Base-by-base conservation (phyloP, 1,140 invertebrate genomes). In the Drosophila gunungcola region DNA sequence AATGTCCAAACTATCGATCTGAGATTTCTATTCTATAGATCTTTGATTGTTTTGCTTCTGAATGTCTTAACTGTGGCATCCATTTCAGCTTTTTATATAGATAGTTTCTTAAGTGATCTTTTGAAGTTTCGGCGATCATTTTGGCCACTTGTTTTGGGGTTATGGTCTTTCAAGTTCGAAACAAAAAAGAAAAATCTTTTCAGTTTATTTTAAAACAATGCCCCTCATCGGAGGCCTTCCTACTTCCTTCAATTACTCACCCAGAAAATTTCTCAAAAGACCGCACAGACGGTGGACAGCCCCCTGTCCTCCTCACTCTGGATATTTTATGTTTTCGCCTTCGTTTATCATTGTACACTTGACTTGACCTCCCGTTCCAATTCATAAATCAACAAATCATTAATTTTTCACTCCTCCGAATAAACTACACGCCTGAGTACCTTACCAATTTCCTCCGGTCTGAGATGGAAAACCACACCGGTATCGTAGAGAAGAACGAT, bases 361-460 rank as follows among this genome's bases (percentile, higher is more conserved):
- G 88, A 91, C 88, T 86, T 83, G 79, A 88, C 80, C 82, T 76
- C 73, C 68, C 73, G 65, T 78, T 69, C 68, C 88, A 84, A 91
- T 91, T 91, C 89, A 91, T 91, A 91, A 91, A 91, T 91, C 88
- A 91, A 91, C 88, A 91, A 88, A 91, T 88, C 88, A 91, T 91
- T 91, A 91, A 91, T 91, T 89, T 79, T 89, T 78, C 73, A 89
- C 84, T 88, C 72, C 85, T 78, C 55, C 72, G 36, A 38, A 46
- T 27, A 62, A 58, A 38, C 53, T 42, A 38, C 56, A 83, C 56
- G 58, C 42, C 41, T 45, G 52, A 67, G 57, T 78, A 60, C 49
- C 62, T 61, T 39, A 74, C 51, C 48, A 29, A 55, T 55, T 67
- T 54, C 48, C 41, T 55, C 38, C 42, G 36, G 32, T 9, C 36